Evolutionary conservation across 2,888 invertebrate species (phyloP).

Genomic region (Drosophila fungiperda): DNA sequence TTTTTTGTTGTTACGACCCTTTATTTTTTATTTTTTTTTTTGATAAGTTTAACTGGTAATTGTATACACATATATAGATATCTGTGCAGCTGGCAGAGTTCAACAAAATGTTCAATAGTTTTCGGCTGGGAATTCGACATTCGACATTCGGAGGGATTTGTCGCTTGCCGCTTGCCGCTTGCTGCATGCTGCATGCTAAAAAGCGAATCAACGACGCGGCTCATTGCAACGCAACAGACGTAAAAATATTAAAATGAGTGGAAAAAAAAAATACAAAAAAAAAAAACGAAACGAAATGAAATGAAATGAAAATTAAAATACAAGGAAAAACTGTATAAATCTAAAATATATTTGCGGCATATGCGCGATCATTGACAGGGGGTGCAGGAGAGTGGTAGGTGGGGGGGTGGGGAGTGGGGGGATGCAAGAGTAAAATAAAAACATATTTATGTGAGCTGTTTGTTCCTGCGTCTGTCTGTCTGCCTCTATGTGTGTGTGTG

Average conservation of each 20-base stretch:
- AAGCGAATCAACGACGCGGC: constrained; percentile 81
- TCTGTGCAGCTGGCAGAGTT: constrained; percentile 55
- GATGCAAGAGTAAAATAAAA: constrained; percentile 58
- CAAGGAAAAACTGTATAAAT: constrained; percentile 51
- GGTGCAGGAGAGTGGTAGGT: background rate
- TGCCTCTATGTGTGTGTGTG: background rate
- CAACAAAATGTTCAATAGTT: constrained; percentile 33
- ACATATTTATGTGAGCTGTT: constrained; percentile 65
- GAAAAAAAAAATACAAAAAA: constrained; percentile 20
- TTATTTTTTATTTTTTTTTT: constrained; percentile 14
- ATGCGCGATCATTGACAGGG: constrained; percentile 64
- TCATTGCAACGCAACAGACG: constrained; percentile 84
- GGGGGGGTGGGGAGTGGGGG: background rate
- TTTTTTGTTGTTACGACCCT: constrained; percentile 25
- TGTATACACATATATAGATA: background rate
- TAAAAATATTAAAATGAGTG: constrained; percentile 75
- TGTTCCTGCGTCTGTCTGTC: constrained; percentile 41
- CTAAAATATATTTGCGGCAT: constrained; percentile 71
- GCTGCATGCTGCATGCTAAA: constrained; percentile 65
- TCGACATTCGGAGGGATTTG: constrained; percentile 4
- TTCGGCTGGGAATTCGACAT: constrained; percentile 27
- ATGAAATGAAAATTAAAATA: constrained; percentile 15
- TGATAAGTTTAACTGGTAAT: background rate
- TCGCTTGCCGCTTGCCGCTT: background rate
- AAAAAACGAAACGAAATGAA: constrained; percentile 4